These are phyloP conservation scores for Notarius lentiginosus DNA, from an alignment of 2,113 vertebrate species.

Conservation along the genomic window DNA sequence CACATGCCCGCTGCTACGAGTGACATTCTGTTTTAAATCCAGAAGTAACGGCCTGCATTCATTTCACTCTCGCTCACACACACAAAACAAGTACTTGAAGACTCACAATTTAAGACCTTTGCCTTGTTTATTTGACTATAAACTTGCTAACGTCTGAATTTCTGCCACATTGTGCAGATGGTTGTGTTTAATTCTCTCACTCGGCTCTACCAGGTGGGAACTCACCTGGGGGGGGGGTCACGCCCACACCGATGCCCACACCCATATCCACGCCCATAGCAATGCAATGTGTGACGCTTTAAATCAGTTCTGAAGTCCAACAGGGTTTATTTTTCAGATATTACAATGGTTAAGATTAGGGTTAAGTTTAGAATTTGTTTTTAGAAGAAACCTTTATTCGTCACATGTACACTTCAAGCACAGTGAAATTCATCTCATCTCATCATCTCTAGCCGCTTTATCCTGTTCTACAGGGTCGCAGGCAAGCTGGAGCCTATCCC, in stretches of 20 bases:
- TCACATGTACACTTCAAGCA: too few relatives aligned
- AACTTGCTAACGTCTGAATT: conserved; percentile 65
- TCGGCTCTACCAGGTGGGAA: conserved; percentile 32
- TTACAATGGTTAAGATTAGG: not conserved
- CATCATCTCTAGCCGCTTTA: too few relatives aligned
- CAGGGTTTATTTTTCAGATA: not conserved
- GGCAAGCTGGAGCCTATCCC: too few relatives aligned
- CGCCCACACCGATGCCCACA: too few relatives aligned
- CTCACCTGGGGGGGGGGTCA: conserved; percentile 4
- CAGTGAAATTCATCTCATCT: too few relatives aligned
- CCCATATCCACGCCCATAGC: too few relatives aligned
- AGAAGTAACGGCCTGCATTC: not conserved
- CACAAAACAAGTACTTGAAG: not conserved
- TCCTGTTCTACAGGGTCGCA: too few relatives aligned
- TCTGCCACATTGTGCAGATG: conserved; percentile 38
- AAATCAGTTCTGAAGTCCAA: not conserved
- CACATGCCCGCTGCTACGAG: conserved; percentile 71
- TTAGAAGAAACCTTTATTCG: too few relatives aligned
- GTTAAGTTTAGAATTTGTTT: too few relatives aligned
- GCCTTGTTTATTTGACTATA: conserved; percentile 66
- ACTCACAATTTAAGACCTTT: conserved; percentile 18
- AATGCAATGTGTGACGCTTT: not conserved
- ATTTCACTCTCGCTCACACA: not conserved
- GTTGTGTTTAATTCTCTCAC: conserved; percentile 38
- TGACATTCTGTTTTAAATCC: conserved; percentile 70